Evolutionary conservation across 2,888 invertebrate genomes (phyloP), one percentile per base, ranked within the genome.

Genomic region (Aproaerema taeniolella): DNA sequence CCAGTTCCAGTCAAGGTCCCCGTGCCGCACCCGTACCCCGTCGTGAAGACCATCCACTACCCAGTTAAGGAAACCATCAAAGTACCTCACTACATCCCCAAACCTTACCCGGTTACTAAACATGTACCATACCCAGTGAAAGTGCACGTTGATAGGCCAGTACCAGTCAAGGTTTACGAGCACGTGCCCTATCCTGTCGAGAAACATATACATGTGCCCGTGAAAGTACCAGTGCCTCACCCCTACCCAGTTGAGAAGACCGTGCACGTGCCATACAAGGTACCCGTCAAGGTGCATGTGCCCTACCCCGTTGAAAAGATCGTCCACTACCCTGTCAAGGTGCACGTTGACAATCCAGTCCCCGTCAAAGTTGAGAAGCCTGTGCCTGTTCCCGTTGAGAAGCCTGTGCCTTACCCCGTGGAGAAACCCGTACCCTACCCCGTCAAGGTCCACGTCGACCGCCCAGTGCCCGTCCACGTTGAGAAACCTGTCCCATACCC

Each of bases 401-500:
- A 93, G 64, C 91, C 89, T 38, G 91, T 93, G 34, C 93, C 93
- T 1, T 93, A 93, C 71, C 91, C 91, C 38, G 91, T 93, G 0
- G 92, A 92, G 55, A 92, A 92, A 70, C 81, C 87, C 35, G 91
- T 91, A 31, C 92, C 91, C 30, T 91, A 91, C 66, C 92, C 92
- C 38, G 92, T 93, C 1, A 91, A 92, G 67, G 89, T 92, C 31
- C 88, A 79, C 33, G 87, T 90, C 24, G 91, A 93, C 31, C 88
- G 90, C 59, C 93, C 91, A 29, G 88, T 93, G 3, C 92, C 92
- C 5, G 91, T 92, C 10, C 91, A 92, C 46, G 93, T 94, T 1
- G 93, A 93, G 46, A 93, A 93, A 65, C 93, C 91, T 26, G 92
- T 93, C 49, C 94, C 94, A 16, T 91, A 91, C 55, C 88, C 88